phyloP scores from a whole-genome alignment of 1,140 invertebrate genomes.

The Camponotus pennsylvanicus region DNA sequence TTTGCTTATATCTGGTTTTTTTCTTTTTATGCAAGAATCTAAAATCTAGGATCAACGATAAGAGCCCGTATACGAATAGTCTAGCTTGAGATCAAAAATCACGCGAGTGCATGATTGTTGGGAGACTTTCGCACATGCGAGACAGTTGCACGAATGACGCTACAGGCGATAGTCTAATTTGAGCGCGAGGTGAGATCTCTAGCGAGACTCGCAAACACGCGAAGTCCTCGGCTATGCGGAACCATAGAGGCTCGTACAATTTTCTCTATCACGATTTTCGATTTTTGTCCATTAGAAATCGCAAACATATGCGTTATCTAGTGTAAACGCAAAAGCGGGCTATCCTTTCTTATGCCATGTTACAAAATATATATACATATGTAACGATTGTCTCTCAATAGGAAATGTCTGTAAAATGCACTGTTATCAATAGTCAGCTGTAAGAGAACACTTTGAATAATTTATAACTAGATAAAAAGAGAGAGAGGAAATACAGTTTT shows the following conservation, averaged over 20 bases:
- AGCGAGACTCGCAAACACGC: neutral
- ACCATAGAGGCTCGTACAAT: neutral
- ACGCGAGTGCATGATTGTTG: slow-evolving; percentile 20
- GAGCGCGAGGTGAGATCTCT: slow-evolving; percentile 36
- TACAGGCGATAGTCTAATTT: slow-evolving; percentile 49
- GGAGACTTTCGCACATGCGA: slow-evolving; percentile 24
- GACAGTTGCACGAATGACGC: slow-evolving; percentile 45
- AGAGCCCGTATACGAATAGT: neutral
- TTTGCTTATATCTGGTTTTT: neutral
- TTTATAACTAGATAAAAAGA: neutral
- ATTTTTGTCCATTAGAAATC: slow-evolving; percentile 15
- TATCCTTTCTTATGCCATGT: neutral
- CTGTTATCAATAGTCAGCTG: slow-evolving; percentile 23
- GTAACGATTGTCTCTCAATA: neutral
- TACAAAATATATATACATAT: neutral
- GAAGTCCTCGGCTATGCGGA: neutral
- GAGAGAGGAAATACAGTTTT: neutral
- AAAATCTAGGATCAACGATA: neutral
- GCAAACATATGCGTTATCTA: slow-evolving; percentile 6
- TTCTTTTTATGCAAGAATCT: too few species aligned
- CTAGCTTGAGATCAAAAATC: slow-evolving; percentile 39
- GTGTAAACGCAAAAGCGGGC: neutral
- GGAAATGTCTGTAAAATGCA: slow-evolving; percentile 5
- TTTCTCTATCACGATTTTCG: neutral
- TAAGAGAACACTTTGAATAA: slow-evolving; percentile 1